Base-by-base conservation (phyloP, 1,140 invertebrate genomes). In the Calephelis nemesis region DNA sequence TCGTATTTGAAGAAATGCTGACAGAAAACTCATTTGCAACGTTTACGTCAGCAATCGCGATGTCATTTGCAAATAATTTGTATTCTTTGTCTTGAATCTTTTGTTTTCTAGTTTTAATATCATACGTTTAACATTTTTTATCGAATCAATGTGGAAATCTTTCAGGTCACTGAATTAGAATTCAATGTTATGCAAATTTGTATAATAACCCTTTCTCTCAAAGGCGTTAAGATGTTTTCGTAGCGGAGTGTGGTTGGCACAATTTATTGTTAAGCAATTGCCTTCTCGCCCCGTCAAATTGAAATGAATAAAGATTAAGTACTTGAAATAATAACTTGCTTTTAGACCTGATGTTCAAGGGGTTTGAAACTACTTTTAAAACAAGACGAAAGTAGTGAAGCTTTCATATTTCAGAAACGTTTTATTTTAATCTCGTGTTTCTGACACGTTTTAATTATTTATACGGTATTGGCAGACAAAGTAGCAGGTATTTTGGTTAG, bases 201-300 rank as follows among this genome's bases (percentile, higher is more conserved):
- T 73, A 71, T 72, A 78, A 72, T 69, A 77, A 69, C 76, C 77
- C 80, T 79, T 73, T 76, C 72, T 71, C 66, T 73, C 69, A 60
- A 81, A 85, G 82, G 85, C 67, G 87, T 84, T 85, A 85, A 84
- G 80, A 79, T 89, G 83, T 89, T 89, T 81, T 85, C 75, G 71
- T 79, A 85, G 78, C 81, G 73, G 78, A 87, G 83, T 86, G 86
- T 82, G 50, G 65, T 45, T 75, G 70, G 68, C 74, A 74, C 70
- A 74, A 75, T 71, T 75, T 71, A 78, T 77, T 81, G 78, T 84
- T 73, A 75, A 70, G 69, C 75, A 82, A 83, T 84, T 77, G 76
- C 75, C 76, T 85, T 83, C 80, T 70, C 71, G 68, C 72, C 75
- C 69, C 74, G 71, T 75, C 79, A 83, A 84, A 85, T 87, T 81